Evolutionary conservation across 2,113 vertebrate species (phyloP).

Genomic region (Vombatus ursinus): DNA sequence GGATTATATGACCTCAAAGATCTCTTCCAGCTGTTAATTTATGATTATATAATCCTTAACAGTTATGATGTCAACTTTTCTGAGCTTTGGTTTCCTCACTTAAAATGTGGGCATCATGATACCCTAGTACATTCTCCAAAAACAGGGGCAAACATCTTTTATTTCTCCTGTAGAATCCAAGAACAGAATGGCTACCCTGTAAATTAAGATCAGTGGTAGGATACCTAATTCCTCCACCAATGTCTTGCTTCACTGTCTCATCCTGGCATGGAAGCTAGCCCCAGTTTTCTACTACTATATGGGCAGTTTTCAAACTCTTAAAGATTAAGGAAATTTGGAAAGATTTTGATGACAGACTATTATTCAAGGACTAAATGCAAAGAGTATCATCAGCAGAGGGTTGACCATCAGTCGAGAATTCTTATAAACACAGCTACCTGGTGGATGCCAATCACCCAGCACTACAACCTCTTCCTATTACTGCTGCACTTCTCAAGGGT

Average conservation of each 20-base stretch:
- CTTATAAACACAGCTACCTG: neutral
- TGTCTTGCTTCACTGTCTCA: neutral
- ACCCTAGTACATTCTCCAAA: neutral
- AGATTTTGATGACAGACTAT: neutral
- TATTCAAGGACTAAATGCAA: neutral
- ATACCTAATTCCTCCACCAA: neutral
- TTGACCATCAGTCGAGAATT: neutral
- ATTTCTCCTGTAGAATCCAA: neutral
- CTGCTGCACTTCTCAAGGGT: neutral
- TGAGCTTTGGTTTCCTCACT: neutral
- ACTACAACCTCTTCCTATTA: neutral
- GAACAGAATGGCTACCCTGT: neutral
- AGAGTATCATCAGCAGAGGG: neutral
- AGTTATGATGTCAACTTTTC: neutral
- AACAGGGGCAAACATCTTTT: neutral
- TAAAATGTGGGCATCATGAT: neutral
- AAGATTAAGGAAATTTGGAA: neutral
- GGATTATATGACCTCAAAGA: neutral
- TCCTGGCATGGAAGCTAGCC: neutral
- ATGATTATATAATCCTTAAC: neutral
- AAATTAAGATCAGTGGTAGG: neutral
- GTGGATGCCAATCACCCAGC: neutral
- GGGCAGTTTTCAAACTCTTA: neutral
- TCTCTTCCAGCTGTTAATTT: neutral
- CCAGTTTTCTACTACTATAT: neutral